Conservation (phyloP, 2,113 vertebrate species). For the Apaloderma vittatum region DNA sequence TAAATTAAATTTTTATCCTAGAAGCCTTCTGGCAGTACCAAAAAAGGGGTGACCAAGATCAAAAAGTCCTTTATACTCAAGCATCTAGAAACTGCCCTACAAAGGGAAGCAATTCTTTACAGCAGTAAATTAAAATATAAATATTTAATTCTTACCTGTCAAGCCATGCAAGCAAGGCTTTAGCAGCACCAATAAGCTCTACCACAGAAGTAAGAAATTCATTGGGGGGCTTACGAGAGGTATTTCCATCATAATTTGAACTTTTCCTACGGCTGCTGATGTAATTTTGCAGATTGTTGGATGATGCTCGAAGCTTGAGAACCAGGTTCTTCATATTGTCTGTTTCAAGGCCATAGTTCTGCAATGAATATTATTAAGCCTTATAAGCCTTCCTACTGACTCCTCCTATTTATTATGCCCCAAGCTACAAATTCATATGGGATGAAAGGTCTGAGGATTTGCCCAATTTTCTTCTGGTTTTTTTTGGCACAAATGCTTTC, state of each 20-base stretch:
- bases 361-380: conserved; percentile 13
- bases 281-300: conserved; percentile 90
- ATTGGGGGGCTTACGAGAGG: conserved; percentile 90
- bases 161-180: conserved; percentile 94
- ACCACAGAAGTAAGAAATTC: conserved; percentile 97
- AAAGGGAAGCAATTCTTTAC: neutral
- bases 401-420: neutral
- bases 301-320: conserved; percentile 88
- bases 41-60: rapidly evolving
- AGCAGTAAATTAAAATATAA: neutral
- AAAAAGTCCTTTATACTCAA: neutral
- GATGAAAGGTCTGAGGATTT: neutral
- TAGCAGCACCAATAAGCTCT: conserved; percentile 95
- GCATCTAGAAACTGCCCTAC: neutral
- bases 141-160: conserved; percentile 85
- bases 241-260: conserved; percentile 85
- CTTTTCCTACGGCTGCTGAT: conserved; percentile 88
- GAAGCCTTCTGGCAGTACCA: neutral
- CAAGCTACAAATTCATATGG: neutral
- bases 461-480: rapidly evolving
- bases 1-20: neutral
- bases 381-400: neutral
- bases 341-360: conserved; percentile 98
- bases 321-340: conserved; percentile 95
- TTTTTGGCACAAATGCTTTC: neutral